Percentiles rank a stretch among this genome's conserved stretches.
phyloP scores from a whole-genome alignment of 2,797 vertebrate species.

The Neoniphon sammara region DNA sequence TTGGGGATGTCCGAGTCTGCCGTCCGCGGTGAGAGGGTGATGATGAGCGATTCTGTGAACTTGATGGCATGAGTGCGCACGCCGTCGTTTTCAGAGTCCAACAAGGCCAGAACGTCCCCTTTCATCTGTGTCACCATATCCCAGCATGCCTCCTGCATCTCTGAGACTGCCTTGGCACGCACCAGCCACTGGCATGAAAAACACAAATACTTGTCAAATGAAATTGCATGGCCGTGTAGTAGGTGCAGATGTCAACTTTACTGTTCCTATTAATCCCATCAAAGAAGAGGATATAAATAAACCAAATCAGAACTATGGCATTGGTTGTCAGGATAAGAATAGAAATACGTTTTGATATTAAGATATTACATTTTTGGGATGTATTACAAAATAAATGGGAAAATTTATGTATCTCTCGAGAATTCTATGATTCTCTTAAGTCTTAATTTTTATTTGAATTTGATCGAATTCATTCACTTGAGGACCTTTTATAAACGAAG shows the following conservation, averaged over 20 bases:
- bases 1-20: slow-evolving; percentile 90
- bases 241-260: not conserved
- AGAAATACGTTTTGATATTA: no score
- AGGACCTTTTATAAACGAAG: not conserved
- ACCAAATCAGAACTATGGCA: not conserved
- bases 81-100: slow-evolving; percentile 96
- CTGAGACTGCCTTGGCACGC: slow-evolving; percentile 85
- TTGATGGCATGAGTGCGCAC: slow-evolving; percentile 97
- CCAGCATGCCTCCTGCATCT: slow-evolving; percentile 96
- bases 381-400: no score
- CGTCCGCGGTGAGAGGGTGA: slow-evolving; percentile 89
- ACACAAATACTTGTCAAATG: not conserved
- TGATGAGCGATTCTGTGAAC: slow-evolving; percentile 93
- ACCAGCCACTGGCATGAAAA: slow-evolving; percentile 88
- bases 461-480: no score
- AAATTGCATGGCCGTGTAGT: not conserved
- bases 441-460: no score
- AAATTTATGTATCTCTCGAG: no score
- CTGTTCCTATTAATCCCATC: no score
- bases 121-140: slow-evolving; percentile 94
- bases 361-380: no score
- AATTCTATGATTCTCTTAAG: no score
- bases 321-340: not conserved
- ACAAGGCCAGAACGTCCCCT: slow-evolving; percentile 87
- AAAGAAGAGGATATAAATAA: not conserved